Evolutionary conservation across 2,888 invertebrate genomes (phyloP).

Genomic region (Sturmia bella): DNA sequence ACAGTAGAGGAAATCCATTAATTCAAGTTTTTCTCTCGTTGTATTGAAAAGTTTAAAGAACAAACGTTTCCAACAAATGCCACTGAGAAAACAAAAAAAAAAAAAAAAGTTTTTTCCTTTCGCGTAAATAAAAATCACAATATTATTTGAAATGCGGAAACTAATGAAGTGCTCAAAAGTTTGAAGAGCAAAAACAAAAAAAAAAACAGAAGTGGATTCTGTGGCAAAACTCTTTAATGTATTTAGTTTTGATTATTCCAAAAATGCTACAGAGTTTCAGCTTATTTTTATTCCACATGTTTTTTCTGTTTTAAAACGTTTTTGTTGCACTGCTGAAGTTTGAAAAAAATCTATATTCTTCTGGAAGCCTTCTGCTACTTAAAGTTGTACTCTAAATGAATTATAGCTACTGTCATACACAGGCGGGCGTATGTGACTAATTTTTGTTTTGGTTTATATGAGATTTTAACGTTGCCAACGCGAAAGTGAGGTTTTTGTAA

Average conservation of each 20-base stretch:
- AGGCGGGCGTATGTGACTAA: slow-evolving; percentile 9
- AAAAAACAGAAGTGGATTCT: slow-evolving; percentile 18
- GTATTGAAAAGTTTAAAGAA: slow-evolving; percentile 28
- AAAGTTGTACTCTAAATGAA: slow-evolving; percentile 20
- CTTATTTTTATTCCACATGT: too few relatives aligned
- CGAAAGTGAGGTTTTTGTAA: not conserved
- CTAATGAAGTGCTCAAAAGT: slow-evolving; percentile 43
- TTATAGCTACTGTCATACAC: slow-evolving; percentile 48
- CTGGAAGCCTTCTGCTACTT: not conserved
- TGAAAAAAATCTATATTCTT: not conserved
- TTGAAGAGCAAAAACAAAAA: slow-evolving; percentile 9
- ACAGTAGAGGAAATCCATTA: slow-evolving; percentile 1
- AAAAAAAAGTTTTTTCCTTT: slow-evolving; percentile 12
- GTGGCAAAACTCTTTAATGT: slow-evolving; percentile 26
- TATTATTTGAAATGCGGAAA: slow-evolving; percentile 31
- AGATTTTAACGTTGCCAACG: slow-evolving; percentile 31
- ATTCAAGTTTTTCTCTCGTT: not conserved
- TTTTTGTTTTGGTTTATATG: not conserved
- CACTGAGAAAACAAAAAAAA: slow-evolving; percentile 26
- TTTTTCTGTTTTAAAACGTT: slow-evolving; percentile 10
- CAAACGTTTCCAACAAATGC: slow-evolving; percentile 19
- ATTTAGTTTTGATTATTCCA: slow-evolving; percentile 3
- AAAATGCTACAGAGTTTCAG: not conserved
- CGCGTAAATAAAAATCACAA: slow-evolving; percentile 23
- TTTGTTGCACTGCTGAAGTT: slow-evolving; percentile 11